These are phyloP conservation scores for Toxotes lorentzi DNA, from an alignment of 2,797 vertebrate genomes.

Conservation along the genomic window DNA sequence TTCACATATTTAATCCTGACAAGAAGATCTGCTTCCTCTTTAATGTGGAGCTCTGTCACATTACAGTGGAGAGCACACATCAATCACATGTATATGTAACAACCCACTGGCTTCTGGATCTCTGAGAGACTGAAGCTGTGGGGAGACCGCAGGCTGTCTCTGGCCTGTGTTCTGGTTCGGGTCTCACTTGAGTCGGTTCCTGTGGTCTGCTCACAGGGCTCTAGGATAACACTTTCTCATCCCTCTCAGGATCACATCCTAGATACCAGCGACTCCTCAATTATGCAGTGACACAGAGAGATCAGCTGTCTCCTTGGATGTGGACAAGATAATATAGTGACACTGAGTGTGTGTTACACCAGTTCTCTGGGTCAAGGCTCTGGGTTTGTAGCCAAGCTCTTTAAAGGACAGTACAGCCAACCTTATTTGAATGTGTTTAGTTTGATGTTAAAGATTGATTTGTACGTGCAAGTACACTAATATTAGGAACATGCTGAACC, in stretches of 20 bases:
- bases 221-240: conserved; percentile 81
- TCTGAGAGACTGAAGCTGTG: conserved; percentile 11
- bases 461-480: background rate
- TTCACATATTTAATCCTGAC: conserved; percentile 15
- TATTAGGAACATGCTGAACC: background rate
- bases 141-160: conserved; percentile 18
- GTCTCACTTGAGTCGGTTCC: conserved; percentile 42
- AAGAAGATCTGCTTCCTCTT: conserved; percentile 44
- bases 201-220: conserved; percentile 46
- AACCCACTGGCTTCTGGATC: conserved; percentile 23
- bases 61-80: conserved; percentile 31
- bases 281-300: conserved; percentile 81
- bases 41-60: conserved; percentile 37
- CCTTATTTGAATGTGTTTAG: conserved; percentile 24
- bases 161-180: conserved; percentile 46
- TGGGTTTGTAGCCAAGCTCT: conserved; percentile 54
- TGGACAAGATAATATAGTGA: conserved; percentile 72
- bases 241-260: conserved; percentile 75
- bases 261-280: conserved; percentile 79
- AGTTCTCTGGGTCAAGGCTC: conserved; percentile 60
- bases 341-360: conserved; percentile 59
- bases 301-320: conserved; percentile 73
- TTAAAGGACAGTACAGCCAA: conserved; percentile 31
- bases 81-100: conserved; percentile 43
- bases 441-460: background rate